Evolutionary conservation across 2,113 vertebrate genomes (phyloP).

Genomic region (Lagenorhynchus albirostris): DNA sequence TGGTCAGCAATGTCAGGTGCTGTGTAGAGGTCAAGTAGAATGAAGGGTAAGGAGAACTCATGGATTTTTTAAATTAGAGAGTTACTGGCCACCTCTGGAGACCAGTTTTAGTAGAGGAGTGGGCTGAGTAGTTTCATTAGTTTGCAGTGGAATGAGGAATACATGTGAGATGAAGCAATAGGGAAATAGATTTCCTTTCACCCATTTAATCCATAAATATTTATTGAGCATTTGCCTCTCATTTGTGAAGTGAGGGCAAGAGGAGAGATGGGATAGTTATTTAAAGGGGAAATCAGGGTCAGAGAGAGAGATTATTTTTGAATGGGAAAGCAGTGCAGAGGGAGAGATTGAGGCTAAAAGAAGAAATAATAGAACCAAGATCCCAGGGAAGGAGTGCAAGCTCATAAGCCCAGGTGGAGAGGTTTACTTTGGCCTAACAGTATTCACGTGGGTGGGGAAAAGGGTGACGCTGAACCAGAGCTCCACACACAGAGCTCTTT

Average conservation of each 20-base stretch:
- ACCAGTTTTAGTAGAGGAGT: slow-evolving; percentile 18
- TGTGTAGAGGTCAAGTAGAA: slow-evolving; percentile 2
- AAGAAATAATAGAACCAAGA: neutral
- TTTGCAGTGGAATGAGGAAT: neutral
- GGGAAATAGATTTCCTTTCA: slow-evolving; percentile 40
- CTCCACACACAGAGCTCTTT: neutral
- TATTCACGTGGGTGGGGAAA: neutral
- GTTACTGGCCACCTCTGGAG: slow-evolving; percentile 40
- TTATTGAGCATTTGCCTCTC: slow-evolving; percentile 66
- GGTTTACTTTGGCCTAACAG: neutral
- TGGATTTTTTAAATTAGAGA: slow-evolving; percentile 57
- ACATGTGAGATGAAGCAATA: neutral
- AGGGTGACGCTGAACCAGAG: neutral
- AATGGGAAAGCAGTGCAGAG: neutral
- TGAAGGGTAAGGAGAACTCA: slow-evolving; percentile 12
- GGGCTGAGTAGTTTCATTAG: neutral
- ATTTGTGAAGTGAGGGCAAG: slow-evolving; percentile 23
- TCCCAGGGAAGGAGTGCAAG: neutral
- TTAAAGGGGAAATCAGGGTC: slow-evolving; percentile 24
- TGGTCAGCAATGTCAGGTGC: neutral
- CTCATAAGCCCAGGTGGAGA: neutral
- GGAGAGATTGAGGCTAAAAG: neutral
- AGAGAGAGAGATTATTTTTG: slow-evolving; percentile 32
- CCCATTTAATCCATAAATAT: slow-evolving; percentile 69
- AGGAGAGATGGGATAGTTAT: neutral